phyloP scores from a whole-genome alignment of 2,113 vertebrate genomes.

The Romanogobio albipinnatus region DNA sequence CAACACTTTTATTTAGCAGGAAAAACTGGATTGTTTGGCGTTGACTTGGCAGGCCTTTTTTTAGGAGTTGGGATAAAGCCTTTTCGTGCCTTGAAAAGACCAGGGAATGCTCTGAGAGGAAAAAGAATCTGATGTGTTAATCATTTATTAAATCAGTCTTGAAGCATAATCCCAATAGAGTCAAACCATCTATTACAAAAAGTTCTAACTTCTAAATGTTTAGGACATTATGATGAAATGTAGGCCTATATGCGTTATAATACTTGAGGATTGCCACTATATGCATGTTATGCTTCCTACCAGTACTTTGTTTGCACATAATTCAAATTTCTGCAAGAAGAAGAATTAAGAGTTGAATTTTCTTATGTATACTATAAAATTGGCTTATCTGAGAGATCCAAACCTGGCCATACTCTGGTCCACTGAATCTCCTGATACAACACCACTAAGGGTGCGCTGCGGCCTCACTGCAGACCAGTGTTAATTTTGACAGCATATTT shows the following conservation, averaged over 20 bases:
- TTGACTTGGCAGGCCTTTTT: neutral
- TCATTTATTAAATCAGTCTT: neutral
- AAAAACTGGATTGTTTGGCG: neutral
- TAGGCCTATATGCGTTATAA: no score
- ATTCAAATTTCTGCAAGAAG: no score
- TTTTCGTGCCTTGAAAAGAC: neutral
- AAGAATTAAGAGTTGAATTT: no score
- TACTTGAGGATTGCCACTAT: no score
- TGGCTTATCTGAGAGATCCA: neutral
- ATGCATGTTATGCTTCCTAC: neutral
- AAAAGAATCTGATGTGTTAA: neutral
- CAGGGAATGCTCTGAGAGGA: constrained; percentile 7
- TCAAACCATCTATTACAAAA: neutral
- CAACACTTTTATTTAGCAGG: neutral
- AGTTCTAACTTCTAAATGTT: neutral
- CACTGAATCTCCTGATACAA: neutral
- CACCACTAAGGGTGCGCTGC: neutral
- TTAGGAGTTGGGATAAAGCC: neutral
- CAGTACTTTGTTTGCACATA: neutral
- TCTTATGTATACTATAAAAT: neutral
- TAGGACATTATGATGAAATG: no score
- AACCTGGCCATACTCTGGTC: constrained; percentile 13
- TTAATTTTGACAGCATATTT: no score
- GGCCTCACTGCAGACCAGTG: neutral
- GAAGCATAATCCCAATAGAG: neutral